phyloP scores from a whole-genome alignment of 1,140 invertebrate genomes.

The Drosophila sturtevanti region DNA sequence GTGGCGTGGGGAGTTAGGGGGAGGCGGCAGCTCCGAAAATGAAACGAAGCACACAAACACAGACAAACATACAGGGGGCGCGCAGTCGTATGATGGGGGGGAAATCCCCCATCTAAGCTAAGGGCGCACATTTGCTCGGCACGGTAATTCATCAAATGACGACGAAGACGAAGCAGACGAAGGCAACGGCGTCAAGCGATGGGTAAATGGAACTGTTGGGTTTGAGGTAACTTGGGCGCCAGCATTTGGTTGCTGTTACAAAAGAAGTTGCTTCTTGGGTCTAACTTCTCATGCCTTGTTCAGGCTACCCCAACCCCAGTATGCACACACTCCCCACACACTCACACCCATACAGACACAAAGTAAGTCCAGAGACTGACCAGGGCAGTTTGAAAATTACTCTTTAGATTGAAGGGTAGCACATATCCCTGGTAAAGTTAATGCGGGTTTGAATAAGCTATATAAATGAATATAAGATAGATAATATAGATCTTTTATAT shows the following conservation, averaged over 20 bases:
- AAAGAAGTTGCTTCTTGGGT: slow-evolving; percentile 79
- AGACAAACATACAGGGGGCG: not conserved
- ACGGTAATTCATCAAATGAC: slow-evolving; percentile 81
- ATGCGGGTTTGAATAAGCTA: too few relatives aligned
- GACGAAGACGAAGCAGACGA: slow-evolving; percentile 52
- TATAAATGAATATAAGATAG: too few relatives aligned
- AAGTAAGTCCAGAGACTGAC: slow-evolving; percentile 58
- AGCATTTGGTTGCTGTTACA: slow-evolving; percentile 50
- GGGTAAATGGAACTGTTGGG: slow-evolving; percentile 19
- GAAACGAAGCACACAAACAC: slow-evolving; percentile 53
- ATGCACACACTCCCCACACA: slow-evolving; percentile 21
- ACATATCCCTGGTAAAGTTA: slow-evolving; percentile 15
- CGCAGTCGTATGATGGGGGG: not conserved
- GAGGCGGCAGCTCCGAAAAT: slow-evolving; percentile 70
- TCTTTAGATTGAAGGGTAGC: slow-evolving; percentile 14
- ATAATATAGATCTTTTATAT: too few relatives aligned
- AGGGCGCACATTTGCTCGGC: slow-evolving; percentile 74
- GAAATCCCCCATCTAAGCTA: slow-evolving; percentile 21
- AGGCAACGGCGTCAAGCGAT: slow-evolving; percentile 21
- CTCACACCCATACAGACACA: slow-evolving; percentile 34
- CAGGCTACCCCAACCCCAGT: slow-evolving; percentile 4
- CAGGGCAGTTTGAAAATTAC: slow-evolving; percentile 49
- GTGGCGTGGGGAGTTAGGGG: too few relatives aligned
- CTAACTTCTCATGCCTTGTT: slow-evolving; percentile 16
- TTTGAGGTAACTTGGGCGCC: slow-evolving; percentile 48